Evolutionary conservation across 1,140 invertebrate species (phyloP).

Genomic region (roundworm (Caenorhabditis elegans)): WBcel235 BX284604.4:4018501-4019000

Average conservation of each 20-base stretch:
- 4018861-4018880: not conserved
- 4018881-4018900: not conserved
- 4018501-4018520: not conserved
- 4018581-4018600: not conserved
- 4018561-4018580: not conserved
- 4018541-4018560: not conserved
- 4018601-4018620: not conserved
- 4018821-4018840: not conserved
- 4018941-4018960: not conserved
- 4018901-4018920: not conserved
- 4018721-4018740: not conserved
- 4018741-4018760: not conserved
- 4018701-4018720: not conserved
- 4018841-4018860: not conserved
- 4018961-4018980: not conserved
- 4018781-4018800: not conserved
- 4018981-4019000: too few species aligned
- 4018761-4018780: not conserved
- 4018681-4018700: too few species aligned
- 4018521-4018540: not conserved
- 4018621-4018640: not conserved
- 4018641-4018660: not conserved
- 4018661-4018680: too few species aligned
- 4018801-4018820: not conserved
- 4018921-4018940: not conserved